Conservation (phyloP, 92 coral and sea anemone genomes). For the Paramuricea clavata region DNA sequence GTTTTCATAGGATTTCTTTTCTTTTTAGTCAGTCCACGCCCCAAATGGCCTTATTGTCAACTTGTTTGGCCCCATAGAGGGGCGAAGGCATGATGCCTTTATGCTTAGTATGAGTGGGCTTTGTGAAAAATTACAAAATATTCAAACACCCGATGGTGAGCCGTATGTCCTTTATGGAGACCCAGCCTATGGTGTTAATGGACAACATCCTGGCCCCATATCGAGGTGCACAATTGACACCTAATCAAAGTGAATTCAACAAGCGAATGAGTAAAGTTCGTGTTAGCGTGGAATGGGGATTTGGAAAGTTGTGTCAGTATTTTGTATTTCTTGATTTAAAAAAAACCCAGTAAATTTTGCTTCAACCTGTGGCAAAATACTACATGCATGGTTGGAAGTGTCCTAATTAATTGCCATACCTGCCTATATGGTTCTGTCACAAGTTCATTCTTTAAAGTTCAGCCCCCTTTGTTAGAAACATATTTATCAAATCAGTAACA, state of each 20-base stretch:
- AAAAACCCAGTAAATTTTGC: slow-evolving; percentile 37
- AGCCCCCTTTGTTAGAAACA: too few relatives aligned
- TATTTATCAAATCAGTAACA: too few relatives aligned
- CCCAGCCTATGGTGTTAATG: slow-evolving; percentile 71
- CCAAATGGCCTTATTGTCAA: slow-evolving; percentile 70
- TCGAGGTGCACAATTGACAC: slow-evolving; percentile 58
- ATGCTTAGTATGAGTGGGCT: slow-evolving; percentile 70
- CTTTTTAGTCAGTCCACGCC: slow-evolving; percentile 75
- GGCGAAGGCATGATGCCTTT: slow-evolving; percentile 72
- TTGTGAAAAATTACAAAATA: slow-evolving; percentile 24
- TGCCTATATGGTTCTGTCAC: slow-evolving; percentile 59
- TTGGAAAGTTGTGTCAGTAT: slow-evolving; percentile 56
- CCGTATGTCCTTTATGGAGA: slow-evolving; percentile 71
- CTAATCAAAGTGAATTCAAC: slow-evolving; percentile 55
- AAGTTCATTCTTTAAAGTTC: slow-evolving; percentile 52
- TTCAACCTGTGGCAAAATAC: slow-evolving; percentile 53
- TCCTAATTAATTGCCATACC: slow-evolving; percentile 56
- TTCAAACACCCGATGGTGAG: slow-evolving; percentile 58
- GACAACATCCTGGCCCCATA: slow-evolving; percentile 64
- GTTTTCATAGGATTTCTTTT: not conserved
- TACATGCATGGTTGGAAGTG: slow-evolving; percentile 47
- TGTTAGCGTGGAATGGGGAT: slow-evolving; percentile 69
- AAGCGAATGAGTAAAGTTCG: slow-evolving; percentile 60
- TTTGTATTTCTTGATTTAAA: slow-evolving; percentile 47
- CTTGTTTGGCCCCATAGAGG: slow-evolving; percentile 71